Base-by-base conservation (phyloP, 2,888 invertebrate species). In the Lycocerus yunnanus region DNA sequence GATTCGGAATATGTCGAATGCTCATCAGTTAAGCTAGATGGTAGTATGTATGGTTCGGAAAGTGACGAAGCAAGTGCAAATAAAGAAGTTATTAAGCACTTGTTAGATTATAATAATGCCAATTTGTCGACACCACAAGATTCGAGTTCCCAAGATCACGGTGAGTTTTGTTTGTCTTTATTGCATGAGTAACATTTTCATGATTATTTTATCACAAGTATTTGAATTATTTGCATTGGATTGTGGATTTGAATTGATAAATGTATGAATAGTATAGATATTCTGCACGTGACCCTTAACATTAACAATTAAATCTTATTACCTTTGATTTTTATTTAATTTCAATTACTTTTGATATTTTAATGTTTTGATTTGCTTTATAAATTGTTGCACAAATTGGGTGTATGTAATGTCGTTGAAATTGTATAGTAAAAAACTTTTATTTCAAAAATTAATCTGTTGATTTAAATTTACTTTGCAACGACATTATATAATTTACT, bases 61-160 rank as follows among this genome's bases (percentile, higher is more conserved):
- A 82, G 81, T 60, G 80, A 80, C n/a, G 79, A 78, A 18, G 58
- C 24, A 14, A 63, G 66, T 11, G 43, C 77, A 16, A 78, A 75
- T 73, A 80, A 76, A 68, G 80, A 81, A 27, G 74, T 71, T 58
- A 69, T 75, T 60, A 71, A 75, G 20, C 75, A 75, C 8, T 58
- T 75, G 21, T 60, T 74, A 18, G 72, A 76, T 15, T 73, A 69
- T 9, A 75, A 73, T 59, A 68, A 18, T 16, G 70, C 68, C 8
- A 73, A 73, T 71, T 21, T 68, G 65, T 27, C 70, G 9, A 61
- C 68, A 10, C n/a, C 66, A 6, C 70, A 77, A 21, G 80, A 80
- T 20, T 70, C 76, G 2, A 78, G 77, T 70, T 75, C 77, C 9
- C 81, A 81, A 61, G 81, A 81, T 77, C 78, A 81, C 58, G 81